Conservation (phyloP, 2,797 vertebrate genomes). For the Sarcoramphus papa region DNA sequence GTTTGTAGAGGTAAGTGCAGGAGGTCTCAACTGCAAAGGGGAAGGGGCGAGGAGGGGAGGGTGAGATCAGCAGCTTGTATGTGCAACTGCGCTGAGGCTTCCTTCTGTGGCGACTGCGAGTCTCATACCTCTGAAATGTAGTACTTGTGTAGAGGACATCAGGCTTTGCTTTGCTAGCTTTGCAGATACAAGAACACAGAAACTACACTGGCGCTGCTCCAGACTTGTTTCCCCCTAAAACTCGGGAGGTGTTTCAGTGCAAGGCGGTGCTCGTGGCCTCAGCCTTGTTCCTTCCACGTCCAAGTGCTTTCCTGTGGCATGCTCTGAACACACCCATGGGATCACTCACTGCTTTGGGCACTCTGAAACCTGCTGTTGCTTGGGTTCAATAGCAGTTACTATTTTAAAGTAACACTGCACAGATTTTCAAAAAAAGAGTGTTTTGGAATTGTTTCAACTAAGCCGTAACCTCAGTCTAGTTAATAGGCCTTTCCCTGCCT, state of each 20-base stretch:
- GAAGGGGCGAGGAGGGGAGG: background rate
- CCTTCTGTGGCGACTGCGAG: background rate
- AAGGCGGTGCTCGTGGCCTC: fast-evolving
- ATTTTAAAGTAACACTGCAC: background rate
- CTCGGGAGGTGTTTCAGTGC: fast-evolving
- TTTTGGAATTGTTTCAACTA: background rate
- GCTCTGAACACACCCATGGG: background rate
- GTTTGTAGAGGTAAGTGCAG: background rate
- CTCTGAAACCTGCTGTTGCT: background rate
- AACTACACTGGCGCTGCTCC: background rate
- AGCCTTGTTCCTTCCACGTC: background rate
- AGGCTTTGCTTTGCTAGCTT: background rate
- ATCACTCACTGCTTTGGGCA: background rate
- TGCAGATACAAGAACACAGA: background rate
- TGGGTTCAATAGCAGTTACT: background rate
- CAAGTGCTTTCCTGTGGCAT: background rate
- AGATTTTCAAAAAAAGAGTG: background rate
- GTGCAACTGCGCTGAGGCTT: background rate
- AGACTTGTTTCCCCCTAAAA: background rate
- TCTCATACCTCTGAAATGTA: background rate
- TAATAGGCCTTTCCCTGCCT: background rate
- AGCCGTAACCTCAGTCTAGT: background rate
- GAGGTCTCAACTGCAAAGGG: background rate
- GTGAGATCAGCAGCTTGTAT: background rate
- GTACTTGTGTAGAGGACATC: background rate